phyloP scores from a whole-genome alignment of 2,113 vertebrate genomes.

The Dicentrarchus labrax region DNA sequence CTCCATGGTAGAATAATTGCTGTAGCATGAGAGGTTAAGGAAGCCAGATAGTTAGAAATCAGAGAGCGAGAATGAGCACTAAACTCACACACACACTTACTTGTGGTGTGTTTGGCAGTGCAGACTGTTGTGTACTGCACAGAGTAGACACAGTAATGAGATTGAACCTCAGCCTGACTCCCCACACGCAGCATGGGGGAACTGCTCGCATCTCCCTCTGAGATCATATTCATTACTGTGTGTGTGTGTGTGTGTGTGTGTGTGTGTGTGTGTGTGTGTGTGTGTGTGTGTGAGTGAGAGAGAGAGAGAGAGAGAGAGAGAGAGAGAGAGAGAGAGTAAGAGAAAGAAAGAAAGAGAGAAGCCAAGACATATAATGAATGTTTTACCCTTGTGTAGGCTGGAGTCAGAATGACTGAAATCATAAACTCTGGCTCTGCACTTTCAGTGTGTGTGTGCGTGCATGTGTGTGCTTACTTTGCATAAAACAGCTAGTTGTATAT shows the following conservation, averaged over 20 bases:
- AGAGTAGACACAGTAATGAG: conserved; percentile 39
- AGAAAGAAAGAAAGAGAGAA: conserved; percentile 1
- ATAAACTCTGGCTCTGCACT: neutral
- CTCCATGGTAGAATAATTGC: neutral
- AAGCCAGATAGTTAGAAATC: neutral
- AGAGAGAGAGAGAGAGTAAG: neutral
- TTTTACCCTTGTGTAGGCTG: conserved; percentile 24
- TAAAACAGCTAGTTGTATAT: conserved; percentile 25
- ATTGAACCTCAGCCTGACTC: conserved; percentile 24
- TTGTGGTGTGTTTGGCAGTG: conserved; percentile 7
- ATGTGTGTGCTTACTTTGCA: conserved; percentile 13
- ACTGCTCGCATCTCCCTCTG: conserved; percentile 26
- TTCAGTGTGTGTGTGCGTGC: neutral
- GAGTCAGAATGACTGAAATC: conserved; percentile 26
- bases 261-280: neutral
- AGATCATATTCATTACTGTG: conserved; percentile 47
- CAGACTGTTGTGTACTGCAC: conserved; percentile 5
- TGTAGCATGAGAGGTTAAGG: neutral
- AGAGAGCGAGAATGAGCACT: neutral
- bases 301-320: neutral
- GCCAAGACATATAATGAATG: conserved; percentile 45
- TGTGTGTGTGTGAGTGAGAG: neutral
- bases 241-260: conserved; percentile 34
- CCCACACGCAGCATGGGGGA: conserved; percentile 32
- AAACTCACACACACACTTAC: neutral